Evolutionary conservation across 2,888 invertebrate species (phyloP), one percentile per base, ranked within the genome.

Genomic region (Acronicta aceris): DNA sequence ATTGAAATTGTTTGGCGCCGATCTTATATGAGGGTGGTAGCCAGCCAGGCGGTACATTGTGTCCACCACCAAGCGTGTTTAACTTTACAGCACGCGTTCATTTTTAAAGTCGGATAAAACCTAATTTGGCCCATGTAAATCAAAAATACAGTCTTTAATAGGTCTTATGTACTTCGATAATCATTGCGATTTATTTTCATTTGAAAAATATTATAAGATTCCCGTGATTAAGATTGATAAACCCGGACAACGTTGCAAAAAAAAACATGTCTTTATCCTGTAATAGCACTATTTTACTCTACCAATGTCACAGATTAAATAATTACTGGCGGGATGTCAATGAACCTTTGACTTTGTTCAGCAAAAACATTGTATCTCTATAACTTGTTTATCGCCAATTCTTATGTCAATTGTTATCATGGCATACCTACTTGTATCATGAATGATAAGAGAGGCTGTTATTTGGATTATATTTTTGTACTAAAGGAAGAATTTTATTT

Each of bases 391-490:
- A 72, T 79, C 78, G 70, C 68, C 81, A 75, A 74, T 84, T 82
- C 78, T 84, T 85, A 86, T 85, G 82, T 83, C 82, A 81, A 85
- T 81, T 50, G 49, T 74, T 81, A 79, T 81, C 69, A 21, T 64
- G 54, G 56, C 61, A 69, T 60, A 47, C n/a, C n/a, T n/a, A n/a
- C 47, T 60, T 65, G 49, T 58, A 64, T 55, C 46, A 61, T 57
- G 60, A 30, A 64, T 45, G 74, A 77, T 74, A 76, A 74, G 56
- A 60, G 56, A 66, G 57, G 42, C 46, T 74, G 40, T 62, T 58
- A 46, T 62, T 61, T n/a, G 16, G 55, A 40, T 42, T 45, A 30
- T 67, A 43, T 36, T 53, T 56, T 66, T 50, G 33, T 51, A 51
- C 16, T 38, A 33, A 21, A 25, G 16, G 15, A 41, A 16, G 13